phyloP scores from a whole-genome alignment of 1,140 invertebrate genomes.

The Drosophila quadrilineata region DNA sequence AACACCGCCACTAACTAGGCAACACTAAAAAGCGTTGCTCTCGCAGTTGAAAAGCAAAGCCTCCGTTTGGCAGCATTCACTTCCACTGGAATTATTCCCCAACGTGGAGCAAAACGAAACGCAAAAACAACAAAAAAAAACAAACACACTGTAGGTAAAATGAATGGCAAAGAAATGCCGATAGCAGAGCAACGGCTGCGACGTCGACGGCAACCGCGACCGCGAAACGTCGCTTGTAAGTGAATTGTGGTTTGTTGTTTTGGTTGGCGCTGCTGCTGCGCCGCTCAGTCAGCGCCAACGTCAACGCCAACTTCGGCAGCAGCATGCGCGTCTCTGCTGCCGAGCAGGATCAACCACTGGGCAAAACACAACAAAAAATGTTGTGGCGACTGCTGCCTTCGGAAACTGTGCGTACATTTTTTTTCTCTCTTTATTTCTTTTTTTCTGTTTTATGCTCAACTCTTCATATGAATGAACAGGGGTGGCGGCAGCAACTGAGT shows the following conservation, averaged over 20 bases:
- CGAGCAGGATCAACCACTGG: slow-evolving; percentile 42
- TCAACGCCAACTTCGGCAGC: slow-evolving; percentile 1
- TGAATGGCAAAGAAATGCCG: slow-evolving; percentile 26
- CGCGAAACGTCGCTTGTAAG: slow-evolving; percentile 62
- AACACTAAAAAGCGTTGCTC: slow-evolving; percentile 40
- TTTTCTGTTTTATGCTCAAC: not conserved
- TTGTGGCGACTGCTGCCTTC: slow-evolving; percentile 20
- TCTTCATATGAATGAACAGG: too few species aligned
- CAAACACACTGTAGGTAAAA: slow-evolving; percentile 13
- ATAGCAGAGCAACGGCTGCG: not conserved
- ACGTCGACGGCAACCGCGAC: slow-evolving; percentile 18
- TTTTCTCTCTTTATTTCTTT: not conserved
- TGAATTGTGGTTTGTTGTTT: slow-evolving; percentile 81
- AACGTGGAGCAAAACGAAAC: not conserved
- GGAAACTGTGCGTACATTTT: not conserved
- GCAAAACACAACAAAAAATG: slow-evolving; percentile 15
- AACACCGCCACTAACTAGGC: slow-evolving; percentile 44
- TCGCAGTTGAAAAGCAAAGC: not conserved
- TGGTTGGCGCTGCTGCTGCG: slow-evolving; percentile 62
- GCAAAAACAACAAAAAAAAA: not conserved
- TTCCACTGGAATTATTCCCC: slow-evolving; percentile 46
- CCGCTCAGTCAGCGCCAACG: slow-evolving; percentile 15
- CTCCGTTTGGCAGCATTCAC: slow-evolving; percentile 19
- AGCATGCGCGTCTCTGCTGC: slow-evolving; percentile 1
- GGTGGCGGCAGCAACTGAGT: too few species aligned